Evolutionary conservation across 2,888 invertebrate species (phyloP), one percentile per base, ranked within the genome.

Genomic region (Ypsolopha sequella): DNA sequence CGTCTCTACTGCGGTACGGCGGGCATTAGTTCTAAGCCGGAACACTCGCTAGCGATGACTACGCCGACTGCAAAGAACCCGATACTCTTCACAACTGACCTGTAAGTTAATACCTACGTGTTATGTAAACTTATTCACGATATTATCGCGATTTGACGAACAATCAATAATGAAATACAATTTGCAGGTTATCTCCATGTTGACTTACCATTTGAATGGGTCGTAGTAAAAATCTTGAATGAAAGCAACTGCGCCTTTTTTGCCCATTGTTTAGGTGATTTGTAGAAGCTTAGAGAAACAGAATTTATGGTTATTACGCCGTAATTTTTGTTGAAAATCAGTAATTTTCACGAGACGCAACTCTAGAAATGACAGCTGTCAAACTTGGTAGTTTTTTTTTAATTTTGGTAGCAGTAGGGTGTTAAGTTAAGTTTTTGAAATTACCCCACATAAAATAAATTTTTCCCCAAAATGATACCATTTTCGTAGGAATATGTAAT

Each of bases 51-150:
- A 2, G 95, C 95, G 62, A 95, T 90, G 56, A 91, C 90, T 6
- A 95, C 89, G 50, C 95, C 95, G 53, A 94, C 73, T 57, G 91
- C 88, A 72, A 95, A 95, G 62, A 95, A 82, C n/a, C 91, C 91
- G 53, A 93, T 84, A 72, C 94, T 94, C 82, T 95, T 95, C 48
- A 94, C 90, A 41, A 95, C 66, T 63, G 93, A 91, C 95, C 95
- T 95, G 86, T 52, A 87, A 81, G 70, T 72, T 69, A 68, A 77
- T 43, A 44, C 8, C 13, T 6, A 45, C 6, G 24, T 33, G 46
- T 46, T 48, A 52, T 52, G 45, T 50, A 43, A 41, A 54, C 41
- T 51, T 39, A 38, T 36, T 43, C 35, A 43, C 36, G 46, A 34
- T 36, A 36, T 10, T 6, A 46, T 33, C 11, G 41, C 33, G 24